Evolutionary conservation across 2,888 invertebrate species (phyloP).

Genomic region (Eilema depressum): DNA sequence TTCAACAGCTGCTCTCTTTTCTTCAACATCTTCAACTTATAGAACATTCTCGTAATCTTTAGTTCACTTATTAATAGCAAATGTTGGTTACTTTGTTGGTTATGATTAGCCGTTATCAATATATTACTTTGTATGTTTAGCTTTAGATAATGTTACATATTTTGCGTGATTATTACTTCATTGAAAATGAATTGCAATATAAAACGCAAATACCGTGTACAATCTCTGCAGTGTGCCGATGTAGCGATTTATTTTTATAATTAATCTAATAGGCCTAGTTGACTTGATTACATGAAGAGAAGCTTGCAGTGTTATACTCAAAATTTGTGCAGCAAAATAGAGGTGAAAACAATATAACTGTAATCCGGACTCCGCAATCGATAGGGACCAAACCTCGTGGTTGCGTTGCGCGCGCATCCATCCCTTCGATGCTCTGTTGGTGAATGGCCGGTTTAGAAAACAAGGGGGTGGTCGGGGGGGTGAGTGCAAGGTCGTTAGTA

Average conservation of each 20-base stretch:
- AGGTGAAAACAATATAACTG: slow-evolving; percentile 57
- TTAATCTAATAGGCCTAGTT: not conserved
- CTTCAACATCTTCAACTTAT: slow-evolving; percentile 53
- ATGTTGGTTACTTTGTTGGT: slow-evolving; percentile 26
- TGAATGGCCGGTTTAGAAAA: slow-evolving; percentile 81
- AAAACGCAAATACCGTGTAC: not conserved
- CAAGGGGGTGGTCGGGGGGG: slow-evolving; percentile 65
- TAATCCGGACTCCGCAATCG: slow-evolving; percentile 72
- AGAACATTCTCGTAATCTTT: slow-evolving; percentile 40
- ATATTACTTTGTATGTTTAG: not conserved
- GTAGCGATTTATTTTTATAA: not conserved
- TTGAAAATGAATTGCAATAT: not conserved
- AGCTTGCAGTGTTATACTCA: not conserved
- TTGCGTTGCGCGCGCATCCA: slow-evolving; percentile 77
- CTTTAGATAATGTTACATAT: slow-evolving; percentile 1
- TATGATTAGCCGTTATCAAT: slow-evolving; percentile 4
- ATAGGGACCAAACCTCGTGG: slow-evolving; percentile 73
- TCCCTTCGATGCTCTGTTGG: slow-evolving; percentile 68
- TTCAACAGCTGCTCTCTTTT: slow-evolving; percentile 68
- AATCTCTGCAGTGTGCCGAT: not conserved
- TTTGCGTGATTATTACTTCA: not conserved
- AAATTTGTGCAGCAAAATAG: slow-evolving; percentile 19
- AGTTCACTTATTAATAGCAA: slow-evolving; percentile 2
- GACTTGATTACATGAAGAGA: not conserved
- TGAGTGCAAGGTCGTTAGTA: slow-evolving; percentile 77